Base-by-base conservation (phyloP, 2,113 vertebrate species). In the Todiramphus saurophagus region DNA sequence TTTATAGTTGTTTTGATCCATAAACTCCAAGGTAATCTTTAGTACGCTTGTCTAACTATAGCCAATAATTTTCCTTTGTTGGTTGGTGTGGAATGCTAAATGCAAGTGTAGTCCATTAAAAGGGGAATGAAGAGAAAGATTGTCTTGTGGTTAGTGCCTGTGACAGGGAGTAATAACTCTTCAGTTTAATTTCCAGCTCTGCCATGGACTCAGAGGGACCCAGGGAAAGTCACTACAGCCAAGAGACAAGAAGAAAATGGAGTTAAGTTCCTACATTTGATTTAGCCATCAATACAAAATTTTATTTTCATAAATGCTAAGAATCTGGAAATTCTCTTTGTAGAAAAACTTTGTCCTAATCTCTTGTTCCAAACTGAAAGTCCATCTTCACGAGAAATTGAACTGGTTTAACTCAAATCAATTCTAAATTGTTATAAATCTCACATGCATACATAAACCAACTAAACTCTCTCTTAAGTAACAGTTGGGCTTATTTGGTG, bases 1-100 rank as follows among this genome's bases (percentile, higher is more conserved):
- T 96, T 97, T 96, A 97, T 77, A 53, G 88, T 33, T 86, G 51
- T 89, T 95, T 95, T 94, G 66, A 96, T 83, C 75, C 55, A 93
- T 94, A 93, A 96, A 94, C 86, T 87, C 70, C 66, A 44, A 91
- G 80, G 83, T 84, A 87, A 66, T 93, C 88, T 87, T 94, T 78
- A 90, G 90, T 87, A 88, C 0, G 5, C 77, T 84, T 90, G 76
- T 87, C 85, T 89, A 91, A 90, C 88, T 66, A 39, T 5, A 90
- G 90, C 88, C 33, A 96, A 66, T 84, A 93, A 89, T 87, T 94
- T 94, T 89, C 37, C 76, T 55, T 60, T 78, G 76, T 92, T 93
- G 96, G 72, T 90, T 92, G 73, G 60, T 37, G 43, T 62, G 80
- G 94, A 96, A 96, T 95, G 94, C 66, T 91, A 93, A 92, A 87